Base-by-base conservation (phyloP, 1,140 invertebrate genomes). In the Drosophila kohkoa region DNA sequence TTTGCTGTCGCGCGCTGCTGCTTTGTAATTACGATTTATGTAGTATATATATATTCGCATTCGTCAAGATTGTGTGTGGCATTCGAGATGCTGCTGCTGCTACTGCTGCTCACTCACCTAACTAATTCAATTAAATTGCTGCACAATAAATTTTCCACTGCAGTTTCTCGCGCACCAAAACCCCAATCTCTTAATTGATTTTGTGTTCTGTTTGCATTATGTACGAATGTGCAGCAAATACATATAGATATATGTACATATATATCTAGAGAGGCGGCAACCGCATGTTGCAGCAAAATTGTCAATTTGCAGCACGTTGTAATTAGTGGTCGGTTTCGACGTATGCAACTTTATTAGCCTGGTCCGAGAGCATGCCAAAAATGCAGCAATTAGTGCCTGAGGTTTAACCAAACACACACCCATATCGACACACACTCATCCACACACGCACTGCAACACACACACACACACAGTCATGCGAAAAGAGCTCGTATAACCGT, bases 361-460 rank as follows among this genome's bases (percentile, higher is more conserved):
- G 57, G 13, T 76, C 13, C 41, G 35, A 60, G 35, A 48, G 46
- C 35, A 45, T 52, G 64, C 65, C 66, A 25, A 86, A 87, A 86
- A 79, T 81, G 66, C 71, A 49, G 82, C 78, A 89, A 89, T 89
- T 89, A 89, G 85, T 71, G 75, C 78, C 74, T 74, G 79, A 87
- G 79, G 82, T 87, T 75, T 69, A 76, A 75, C 62, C 41, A 69
- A 62, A 57, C 58, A 57, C 41, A 15, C 41, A 15, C 25, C 6
- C 38, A 35, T 48, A 45, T 32, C 43, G 25, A 46, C 62, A 68
- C 46, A 54, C 28, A 38, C 35, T 10, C 35, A 38, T 10, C 5
- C 3, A 11, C 28, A 57, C 57, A 11, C 63, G 16, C 55, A 41
- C 52, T 20, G 16, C 1, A 13, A 46, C 20, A 30, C 7, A 11